phyloP scores from a whole-genome alignment of 2,113 vertebrate species.

The Polyodon spathula region DNA sequence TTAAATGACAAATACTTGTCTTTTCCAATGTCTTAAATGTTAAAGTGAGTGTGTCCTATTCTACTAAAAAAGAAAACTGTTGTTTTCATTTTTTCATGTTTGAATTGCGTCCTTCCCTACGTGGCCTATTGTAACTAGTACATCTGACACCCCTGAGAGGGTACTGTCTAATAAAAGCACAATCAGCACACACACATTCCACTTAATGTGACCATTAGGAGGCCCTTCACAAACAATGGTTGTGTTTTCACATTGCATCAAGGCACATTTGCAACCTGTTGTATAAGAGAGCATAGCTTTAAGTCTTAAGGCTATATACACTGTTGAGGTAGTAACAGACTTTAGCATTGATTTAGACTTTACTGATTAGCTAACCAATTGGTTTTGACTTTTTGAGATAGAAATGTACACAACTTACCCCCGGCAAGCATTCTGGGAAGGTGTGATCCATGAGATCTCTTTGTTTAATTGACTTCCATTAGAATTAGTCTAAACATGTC shows the following conservation, averaged over 20 bases:
- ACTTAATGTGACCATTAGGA: too few relatives aligned
- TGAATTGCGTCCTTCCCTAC: neutral
- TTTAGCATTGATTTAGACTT: too few relatives aligned
- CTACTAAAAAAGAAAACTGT: neutral
- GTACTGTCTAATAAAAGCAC: too few relatives aligned
- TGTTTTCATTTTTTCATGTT: conserved; percentile 6
- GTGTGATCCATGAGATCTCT: conserved; percentile 27
- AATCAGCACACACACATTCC: too few relatives aligned
- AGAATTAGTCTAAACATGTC: conserved; percentile 27
- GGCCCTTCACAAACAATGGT: too few relatives aligned
- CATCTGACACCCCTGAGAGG: too few relatives aligned
- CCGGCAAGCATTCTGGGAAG: conserved; percentile 13
- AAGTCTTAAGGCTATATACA: too few relatives aligned
- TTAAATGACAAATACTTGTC: neutral
- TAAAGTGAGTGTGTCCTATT: neutral
- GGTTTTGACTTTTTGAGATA: conserved; percentile 28
- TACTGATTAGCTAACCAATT: conserved; percentile 21
- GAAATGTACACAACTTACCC: conserved; percentile 28
- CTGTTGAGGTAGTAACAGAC: too few relatives aligned
- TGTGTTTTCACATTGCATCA: too few relatives aligned
- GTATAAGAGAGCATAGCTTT: too few relatives aligned
- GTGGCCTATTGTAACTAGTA: too few relatives aligned
- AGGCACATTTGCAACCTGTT: too few relatives aligned
- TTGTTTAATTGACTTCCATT: conserved; percentile 44
- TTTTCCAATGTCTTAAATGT: neutral